These are phyloP conservation scores for Silurus meridionalis DNA, from an alignment of 2,113 vertebrate species.

Conservation along the genomic window DNA sequence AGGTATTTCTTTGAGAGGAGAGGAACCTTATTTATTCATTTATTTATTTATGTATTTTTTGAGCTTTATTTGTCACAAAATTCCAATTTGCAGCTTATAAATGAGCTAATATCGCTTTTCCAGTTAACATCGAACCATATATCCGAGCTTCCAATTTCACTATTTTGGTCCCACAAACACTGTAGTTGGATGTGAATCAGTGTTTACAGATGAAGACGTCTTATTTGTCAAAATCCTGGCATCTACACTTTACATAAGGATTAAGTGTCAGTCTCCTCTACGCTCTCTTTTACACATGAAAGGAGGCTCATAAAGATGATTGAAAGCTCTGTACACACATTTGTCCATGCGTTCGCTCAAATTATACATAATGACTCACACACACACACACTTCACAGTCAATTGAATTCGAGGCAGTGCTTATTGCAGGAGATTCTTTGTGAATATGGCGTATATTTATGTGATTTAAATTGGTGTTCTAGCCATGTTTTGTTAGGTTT, in stretches of 20 bases:
- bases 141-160: background rate
- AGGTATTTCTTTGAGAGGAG: background rate
- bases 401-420: constrained; percentile 49
- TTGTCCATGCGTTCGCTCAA: constrained; percentile 37
- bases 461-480: constrained; percentile 38
- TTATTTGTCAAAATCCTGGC: constrained; percentile 45
- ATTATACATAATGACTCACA: constrained; percentile 54
- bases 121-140: background rate
- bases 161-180: background rate
- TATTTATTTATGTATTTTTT: background rate
- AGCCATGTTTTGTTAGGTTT: constrained; percentile 44
- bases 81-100: background rate
- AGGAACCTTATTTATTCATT: background rate
- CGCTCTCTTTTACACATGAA: constrained; percentile 28
- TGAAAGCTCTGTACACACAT: constrained; percentile 58
- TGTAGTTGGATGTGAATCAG: constrained; percentile 14
- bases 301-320: constrained; percentile 48
- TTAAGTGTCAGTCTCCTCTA: constrained; percentile 43
- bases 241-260: constrained; percentile 52
- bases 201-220: constrained; percentile 12
- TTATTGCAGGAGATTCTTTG: constrained; percentile 34
- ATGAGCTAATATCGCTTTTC: background rate
- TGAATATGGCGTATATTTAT: constrained; percentile 34
- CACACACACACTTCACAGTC: constrained; percentile 40
- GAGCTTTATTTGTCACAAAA: background rate